Conservation (phyloP, 2,113 vertebrate genomes). For the Ploceus nigricollis region DNA sequence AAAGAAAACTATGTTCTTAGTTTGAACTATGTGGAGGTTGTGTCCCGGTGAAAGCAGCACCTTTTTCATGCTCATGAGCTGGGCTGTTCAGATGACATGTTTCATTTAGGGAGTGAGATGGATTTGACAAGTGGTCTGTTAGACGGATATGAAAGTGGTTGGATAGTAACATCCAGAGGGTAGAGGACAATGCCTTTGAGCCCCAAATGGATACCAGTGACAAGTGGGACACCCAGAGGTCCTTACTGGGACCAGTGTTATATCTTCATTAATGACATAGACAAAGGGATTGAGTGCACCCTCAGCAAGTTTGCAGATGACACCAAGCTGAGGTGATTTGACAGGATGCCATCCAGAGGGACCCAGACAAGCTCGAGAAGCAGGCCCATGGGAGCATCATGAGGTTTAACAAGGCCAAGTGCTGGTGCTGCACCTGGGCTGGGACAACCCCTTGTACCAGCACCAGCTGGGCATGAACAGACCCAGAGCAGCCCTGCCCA, state of each 20-base stretch:
- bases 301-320: background rate
- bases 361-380: rapidly evolving
- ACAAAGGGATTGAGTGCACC: background rate
- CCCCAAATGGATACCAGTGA: background rate
- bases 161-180: background rate
- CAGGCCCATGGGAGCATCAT: rapidly evolving
- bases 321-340: too few species aligned
- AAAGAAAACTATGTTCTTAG: background rate
- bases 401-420: background rate
- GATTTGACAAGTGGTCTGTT: background rate
- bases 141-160: background rate
- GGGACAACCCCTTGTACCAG: rapidly evolving
- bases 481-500: background rate
- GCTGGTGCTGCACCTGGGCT: background rate
- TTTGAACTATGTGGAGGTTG: background rate
- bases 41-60: background rate
- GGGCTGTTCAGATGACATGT: background rate
- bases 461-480: background rate
- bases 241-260: background rate
- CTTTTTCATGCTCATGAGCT: background rate
- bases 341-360: background rate
- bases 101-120: background rate
- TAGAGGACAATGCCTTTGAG: background rate
- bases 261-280: background rate
- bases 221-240: background rate